phyloP scores from a whole-genome alignment of 2,888 invertebrate species.

The Cacoxenus indagator region DNA sequence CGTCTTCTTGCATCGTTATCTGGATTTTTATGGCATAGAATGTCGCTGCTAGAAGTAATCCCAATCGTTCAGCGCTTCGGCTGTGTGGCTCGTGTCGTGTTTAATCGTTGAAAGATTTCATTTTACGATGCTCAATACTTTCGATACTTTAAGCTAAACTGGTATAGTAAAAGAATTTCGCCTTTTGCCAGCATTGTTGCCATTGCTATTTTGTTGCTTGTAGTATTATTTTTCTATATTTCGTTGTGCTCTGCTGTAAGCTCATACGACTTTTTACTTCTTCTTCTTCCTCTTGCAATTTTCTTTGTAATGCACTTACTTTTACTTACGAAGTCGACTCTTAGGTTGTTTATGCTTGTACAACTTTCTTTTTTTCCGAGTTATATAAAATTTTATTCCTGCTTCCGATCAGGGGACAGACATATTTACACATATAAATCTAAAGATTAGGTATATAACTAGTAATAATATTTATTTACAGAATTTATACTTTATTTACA shows the following conservation, averaged over 20 bases:
- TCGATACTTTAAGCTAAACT: conserved; percentile 13
- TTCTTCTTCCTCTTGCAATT: too few species aligned
- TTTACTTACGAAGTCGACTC: too few species aligned
- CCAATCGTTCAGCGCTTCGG: neutral
- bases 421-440: too few species aligned
- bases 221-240: neutral
- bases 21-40: conserved; percentile 1
- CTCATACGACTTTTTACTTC: too few species aligned
- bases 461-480: too few species aligned
- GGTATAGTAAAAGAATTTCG: neutral
- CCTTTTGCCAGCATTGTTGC: neutral
- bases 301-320: neutral
- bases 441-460: too few species aligned
- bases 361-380: too few species aligned
- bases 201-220: neutral
- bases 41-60: neutral
- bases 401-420: too few species aligned
- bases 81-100: neutral
- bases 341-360: too few species aligned
- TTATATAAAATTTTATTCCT: too few species aligned
- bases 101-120: conserved; percentile 13
- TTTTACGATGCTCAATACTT: conserved; percentile 19
- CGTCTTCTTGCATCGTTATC: neutral
- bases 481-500: too few species aligned
- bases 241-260: neutral